Evolutionary conservation across 1,140 invertebrate genomes (phyloP), one percentile per base, ranked within the genome.

Genomic region (Drosophila seguyi): DNA sequence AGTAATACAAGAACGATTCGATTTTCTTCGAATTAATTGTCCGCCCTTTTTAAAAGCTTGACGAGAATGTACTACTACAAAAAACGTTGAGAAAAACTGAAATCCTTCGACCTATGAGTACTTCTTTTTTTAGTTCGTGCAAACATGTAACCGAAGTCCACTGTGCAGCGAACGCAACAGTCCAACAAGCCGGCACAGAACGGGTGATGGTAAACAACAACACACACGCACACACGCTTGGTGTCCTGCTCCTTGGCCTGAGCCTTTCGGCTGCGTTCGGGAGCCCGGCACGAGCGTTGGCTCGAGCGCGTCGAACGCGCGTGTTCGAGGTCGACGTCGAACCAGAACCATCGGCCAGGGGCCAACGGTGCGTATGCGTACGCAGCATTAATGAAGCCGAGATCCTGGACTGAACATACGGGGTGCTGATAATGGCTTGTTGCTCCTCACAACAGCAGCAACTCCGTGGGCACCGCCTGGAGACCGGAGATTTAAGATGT

Each of bases 151-250:
- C 34, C 5, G 20, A 25, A 25, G 36, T 8, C 36, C 52, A 55
- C 52, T 38, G 52, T 55, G 11, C 14, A 25, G 48, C 84, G 77
- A 84, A 86, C 80, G 79, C 80, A 90, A 90, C 86, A 90, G 68
- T 53, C 66, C 27, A 71, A 72, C 68, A 57, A 48, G 81, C 81
- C 86, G 86, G 81, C 79, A 91, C 71, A 52, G 63, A 71, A 77
- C 81, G 81, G 36, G 63, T 47, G 77, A 71, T 82, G 81, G 82
- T 85, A 90, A 88, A 88, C 84, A 88, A 81, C 82, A 90, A 79
- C 73, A 79, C 80, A 76, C 62, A 20, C 72, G 39, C 48, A 20
- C 39, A 10, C 34, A 39, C 20, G 39, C 57, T 48, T 42, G 42
- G 47, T 44, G 42, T 18, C 39, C 52, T 34, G 25, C 27, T 59